Conservation (phyloP, 2,888 invertebrate genomes). For the Tetragonisca angustula region DNA sequence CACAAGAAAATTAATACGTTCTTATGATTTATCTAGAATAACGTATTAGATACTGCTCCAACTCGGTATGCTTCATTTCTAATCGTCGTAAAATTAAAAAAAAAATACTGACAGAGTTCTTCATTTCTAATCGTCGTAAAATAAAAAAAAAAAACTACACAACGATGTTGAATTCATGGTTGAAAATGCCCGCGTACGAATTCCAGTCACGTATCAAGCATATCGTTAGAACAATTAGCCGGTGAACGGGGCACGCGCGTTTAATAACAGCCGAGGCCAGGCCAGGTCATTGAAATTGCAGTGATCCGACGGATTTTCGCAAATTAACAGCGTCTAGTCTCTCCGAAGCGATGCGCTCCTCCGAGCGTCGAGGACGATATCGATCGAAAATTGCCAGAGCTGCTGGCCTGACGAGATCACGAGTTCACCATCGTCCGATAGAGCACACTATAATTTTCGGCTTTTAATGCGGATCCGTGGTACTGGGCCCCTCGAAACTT, state of each 20-base stretch:
- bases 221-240: slow-evolving; percentile 47
- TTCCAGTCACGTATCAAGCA: slow-evolving; percentile 46
- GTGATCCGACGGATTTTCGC: slow-evolving; percentile 45
- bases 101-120: too few relatives aligned
- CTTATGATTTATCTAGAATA: too few relatives aligned
- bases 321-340: slow-evolving; percentile 51
- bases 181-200: background rate
- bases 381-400: slow-evolving; percentile 70
- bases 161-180: background rate
- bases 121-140: background rate
- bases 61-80: too few relatives aligned
- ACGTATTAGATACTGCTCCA: too few relatives aligned
- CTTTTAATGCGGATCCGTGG: slow-evolving; percentile 60
- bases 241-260: slow-evolving; percentile 49
- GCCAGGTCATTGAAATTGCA: slow-evolving; percentile 63
- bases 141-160: background rate
- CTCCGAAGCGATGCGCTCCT: background rate
- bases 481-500: slow-evolving; percentile 31
- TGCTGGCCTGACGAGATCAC: slow-evolving; percentile 40
- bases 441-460: slow-evolving; percentile 73
- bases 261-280: slow-evolving; percentile 51
- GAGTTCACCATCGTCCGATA: slow-evolving; percentile 41
- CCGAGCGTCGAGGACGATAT: slow-evolving; percentile 55
- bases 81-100: too few relatives aligned
- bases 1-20: too few relatives aligned